Conservation (phyloP, 2,113 vertebrate genomes). For the Myiozetetes cayanensis region DNA sequence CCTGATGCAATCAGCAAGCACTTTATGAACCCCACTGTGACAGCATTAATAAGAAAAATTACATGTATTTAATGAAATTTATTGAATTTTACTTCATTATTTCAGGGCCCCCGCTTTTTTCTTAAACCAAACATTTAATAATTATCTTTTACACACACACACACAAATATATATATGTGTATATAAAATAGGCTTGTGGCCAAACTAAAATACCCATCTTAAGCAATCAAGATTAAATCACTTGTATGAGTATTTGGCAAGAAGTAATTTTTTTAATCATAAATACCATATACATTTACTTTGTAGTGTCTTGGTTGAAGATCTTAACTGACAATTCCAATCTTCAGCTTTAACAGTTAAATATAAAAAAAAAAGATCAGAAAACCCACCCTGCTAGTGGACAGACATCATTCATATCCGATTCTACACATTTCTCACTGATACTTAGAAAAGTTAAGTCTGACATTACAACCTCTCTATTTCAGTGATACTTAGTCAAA, state of each 20-base stretch:
- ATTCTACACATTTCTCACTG: neutral
- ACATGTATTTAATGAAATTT: neutral
- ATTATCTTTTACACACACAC: neutral
- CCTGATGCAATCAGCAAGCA: neutral
- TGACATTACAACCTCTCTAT: neutral
- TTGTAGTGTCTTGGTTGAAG: neutral
- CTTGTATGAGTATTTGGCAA: neutral
- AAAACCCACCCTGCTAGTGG: neutral
- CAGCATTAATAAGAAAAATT: neutral
- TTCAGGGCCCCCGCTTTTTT: neutral
- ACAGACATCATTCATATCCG: neutral
- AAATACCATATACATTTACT: neutral
- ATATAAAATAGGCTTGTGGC: neutral
- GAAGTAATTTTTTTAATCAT: neutral
- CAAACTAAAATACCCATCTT: slow-evolving; percentile 26
- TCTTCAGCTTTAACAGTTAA: neutral
- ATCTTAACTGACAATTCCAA: neutral
- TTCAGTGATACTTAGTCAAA: neutral
- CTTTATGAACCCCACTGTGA: neutral
- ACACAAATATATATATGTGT: neutral
- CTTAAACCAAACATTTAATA: slow-evolving; percentile 9
- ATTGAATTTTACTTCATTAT: slow-evolving; percentile 56
- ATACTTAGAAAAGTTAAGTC: neutral
- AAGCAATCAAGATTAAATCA: neutral
- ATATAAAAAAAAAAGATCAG: neutral